A percentile compares a stretch with the other conserved stretches of the same genome.
Conservation (phyloP, 2,888 invertebrate genomes). For the Serripes groenlandicus region DNA sequence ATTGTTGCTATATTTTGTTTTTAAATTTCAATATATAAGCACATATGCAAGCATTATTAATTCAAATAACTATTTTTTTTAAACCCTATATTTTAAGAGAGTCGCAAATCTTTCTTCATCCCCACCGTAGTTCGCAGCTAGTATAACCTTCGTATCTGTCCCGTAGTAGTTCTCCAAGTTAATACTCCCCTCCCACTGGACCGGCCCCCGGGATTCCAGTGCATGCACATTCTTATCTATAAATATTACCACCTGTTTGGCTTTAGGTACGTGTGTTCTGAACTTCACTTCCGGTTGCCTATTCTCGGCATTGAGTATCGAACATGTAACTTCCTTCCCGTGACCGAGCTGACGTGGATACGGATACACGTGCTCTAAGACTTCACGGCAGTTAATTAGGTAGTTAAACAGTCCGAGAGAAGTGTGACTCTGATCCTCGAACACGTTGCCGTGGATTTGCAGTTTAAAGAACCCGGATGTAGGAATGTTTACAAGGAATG, state of each 20-base stretch:
- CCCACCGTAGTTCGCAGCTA: slow-evolving; percentile 73
- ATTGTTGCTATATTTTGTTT: too few species aligned
- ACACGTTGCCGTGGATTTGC: slow-evolving; percentile 73
- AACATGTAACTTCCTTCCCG: slow-evolving; percentile 75
- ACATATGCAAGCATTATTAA: too few species aligned
- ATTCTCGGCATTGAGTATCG: slow-evolving; percentile 62
- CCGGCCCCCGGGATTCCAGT: slow-evolving; percentile 63
- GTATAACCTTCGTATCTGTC: slow-evolving; percentile 66
- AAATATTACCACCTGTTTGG: slow-evolving; percentile 71
- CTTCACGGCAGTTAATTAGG: slow-evolving; percentile 66
- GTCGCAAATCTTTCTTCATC: slow-evolving; percentile 72
- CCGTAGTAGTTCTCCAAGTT: slow-evolving; percentile 67
- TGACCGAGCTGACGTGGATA: slow-evolving; percentile 73
- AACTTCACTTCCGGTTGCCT: slow-evolving; percentile 67
- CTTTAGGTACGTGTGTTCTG: slow-evolving; percentile 69
- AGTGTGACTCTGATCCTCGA: slow-evolving; percentile 70
- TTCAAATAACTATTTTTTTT: too few species aligned
- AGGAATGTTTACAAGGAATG: slow-evolving; percentile 71
- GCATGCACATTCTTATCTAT: slow-evolving; percentile 70
- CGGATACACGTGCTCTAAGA: slow-evolving; percentile 54
- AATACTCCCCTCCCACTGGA: slow-evolving; percentile 71
- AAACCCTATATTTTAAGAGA: slow-evolving; percentile 68
- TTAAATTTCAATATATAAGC: too few species aligned
- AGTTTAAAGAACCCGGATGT: slow-evolving; percentile 69
- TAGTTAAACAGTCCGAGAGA: slow-evolving; percentile 73